These are phyloP conservation scores for Neuroterus valhalla DNA, from an alignment of 1,140 invertebrate genomes.

Conservation along the genomic window DNA sequence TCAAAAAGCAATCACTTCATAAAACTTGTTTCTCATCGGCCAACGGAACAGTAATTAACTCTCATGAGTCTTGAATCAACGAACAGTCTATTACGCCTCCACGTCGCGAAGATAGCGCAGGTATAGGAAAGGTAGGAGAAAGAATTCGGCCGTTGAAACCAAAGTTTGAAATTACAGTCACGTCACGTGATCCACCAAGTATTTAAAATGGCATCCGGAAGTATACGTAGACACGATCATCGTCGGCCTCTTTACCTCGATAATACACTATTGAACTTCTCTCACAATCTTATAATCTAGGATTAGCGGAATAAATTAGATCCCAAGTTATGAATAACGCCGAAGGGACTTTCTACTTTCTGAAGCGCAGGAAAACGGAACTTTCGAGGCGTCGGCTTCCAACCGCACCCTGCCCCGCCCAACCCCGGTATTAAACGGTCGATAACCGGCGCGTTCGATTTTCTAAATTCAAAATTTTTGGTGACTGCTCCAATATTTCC, in stretches of 20 bases:
- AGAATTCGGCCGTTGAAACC: slow-evolving; percentile 4
- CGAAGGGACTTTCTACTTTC: slow-evolving; percentile 2
- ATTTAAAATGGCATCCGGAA: slow-evolving; percentile 26
- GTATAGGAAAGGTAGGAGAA: neutral
- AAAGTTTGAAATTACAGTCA: slow-evolving; percentile 12
- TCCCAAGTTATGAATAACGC: neutral
- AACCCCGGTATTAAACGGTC: slow-evolving; percentile 66
- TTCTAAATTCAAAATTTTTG: neutral
- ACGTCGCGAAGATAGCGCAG: neutral
- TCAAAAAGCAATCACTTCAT: too few relatives aligned
- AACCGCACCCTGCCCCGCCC: slow-evolving; percentile 74
- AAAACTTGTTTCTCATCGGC: too few relatives aligned
- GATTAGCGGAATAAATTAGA: neutral
- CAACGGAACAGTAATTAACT: too few relatives aligned
- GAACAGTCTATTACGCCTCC: neutral
- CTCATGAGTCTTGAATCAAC: neutral
- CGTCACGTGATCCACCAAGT: slow-evolving; percentile 21
- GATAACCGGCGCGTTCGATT: slow-evolving; percentile 55
- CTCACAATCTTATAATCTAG: neutral
- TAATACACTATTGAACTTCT: neutral
- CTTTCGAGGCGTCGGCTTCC: slow-evolving; percentile 60
- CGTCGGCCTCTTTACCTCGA: neutral
- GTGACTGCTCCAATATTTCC: too few relatives aligned
- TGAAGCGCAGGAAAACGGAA: slow-evolving; percentile 37
- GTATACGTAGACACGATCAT: neutral